Conservation (phyloP, 2,113 vertebrate species). For the Chelonoidis abingdonii region DNA sequence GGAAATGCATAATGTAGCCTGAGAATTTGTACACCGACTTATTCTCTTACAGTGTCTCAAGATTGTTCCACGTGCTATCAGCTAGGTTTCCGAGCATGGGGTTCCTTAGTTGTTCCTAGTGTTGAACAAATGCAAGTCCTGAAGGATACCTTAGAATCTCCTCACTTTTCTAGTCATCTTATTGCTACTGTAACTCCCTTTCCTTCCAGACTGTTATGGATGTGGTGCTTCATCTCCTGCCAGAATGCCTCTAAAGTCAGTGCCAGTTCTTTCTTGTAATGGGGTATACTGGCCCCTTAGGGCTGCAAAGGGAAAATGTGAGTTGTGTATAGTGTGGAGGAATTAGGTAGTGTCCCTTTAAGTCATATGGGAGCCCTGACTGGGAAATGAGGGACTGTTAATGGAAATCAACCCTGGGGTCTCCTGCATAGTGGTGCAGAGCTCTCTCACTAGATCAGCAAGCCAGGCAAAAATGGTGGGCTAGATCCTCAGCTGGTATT, state of each 20-base stretch:
- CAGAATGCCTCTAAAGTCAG: slow-evolving; percentile 29
- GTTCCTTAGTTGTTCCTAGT: slow-evolving; percentile 18
- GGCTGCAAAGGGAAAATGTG: neutral
- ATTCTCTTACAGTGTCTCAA: slow-evolving; percentile 22
- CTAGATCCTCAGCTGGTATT: neutral
- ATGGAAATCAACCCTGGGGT: slow-evolving; percentile 39
- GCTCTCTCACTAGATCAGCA: neutral
- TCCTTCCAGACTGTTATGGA: slow-evolving; percentile 21
- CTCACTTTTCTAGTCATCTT: neutral
- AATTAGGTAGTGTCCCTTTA: neutral
- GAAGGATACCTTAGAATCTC: neutral
- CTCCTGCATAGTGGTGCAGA: slow-evolving; percentile 33
- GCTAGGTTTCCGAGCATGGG: neutral
- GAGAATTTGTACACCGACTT: neutral
- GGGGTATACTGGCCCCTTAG: neutral
- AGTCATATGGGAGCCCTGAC: slow-evolving; percentile 12
- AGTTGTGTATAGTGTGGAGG: neutral
- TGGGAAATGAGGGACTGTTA: neutral
- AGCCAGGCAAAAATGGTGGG: neutral
- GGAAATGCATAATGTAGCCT: neutral
- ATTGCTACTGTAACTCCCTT: neutral
- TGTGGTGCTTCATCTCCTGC: slow-evolving; percentile 47
- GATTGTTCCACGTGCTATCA: slow-evolving; percentile 25
- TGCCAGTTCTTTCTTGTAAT: slow-evolving; percentile 39
- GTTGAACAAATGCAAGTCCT: neutral